A percentile compares a stretch with the other conserved stretches of the same genome.
These are phyloP conservation scores for Tragelaphus scriptus DNA, from an alignment of 2,113 vertebrate species.

Conservation along the genomic window DNA sequence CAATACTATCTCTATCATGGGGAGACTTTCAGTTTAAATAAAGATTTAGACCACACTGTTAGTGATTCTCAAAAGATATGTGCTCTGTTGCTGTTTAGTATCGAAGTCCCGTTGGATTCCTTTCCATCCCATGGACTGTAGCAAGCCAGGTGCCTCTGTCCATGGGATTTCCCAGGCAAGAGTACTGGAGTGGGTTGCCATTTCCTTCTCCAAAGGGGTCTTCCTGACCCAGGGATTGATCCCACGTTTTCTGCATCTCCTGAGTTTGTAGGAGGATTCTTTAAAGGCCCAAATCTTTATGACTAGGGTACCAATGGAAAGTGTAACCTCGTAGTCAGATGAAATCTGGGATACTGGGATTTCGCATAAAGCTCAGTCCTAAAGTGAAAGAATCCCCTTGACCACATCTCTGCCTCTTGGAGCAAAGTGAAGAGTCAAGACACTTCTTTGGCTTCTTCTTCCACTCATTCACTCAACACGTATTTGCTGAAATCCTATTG, in stretches of 20 bases:
- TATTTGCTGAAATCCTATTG: neutral
- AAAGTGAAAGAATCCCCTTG: neutral
- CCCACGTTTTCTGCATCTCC: neutral
- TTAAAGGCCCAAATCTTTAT: neutral
- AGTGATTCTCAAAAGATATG: neutral
- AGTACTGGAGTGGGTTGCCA: neutral
- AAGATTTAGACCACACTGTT: neutral
- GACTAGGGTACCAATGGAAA: neutral
- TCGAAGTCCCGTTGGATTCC: neutral
- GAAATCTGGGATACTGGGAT: neutral
- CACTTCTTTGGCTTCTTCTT: neutral
- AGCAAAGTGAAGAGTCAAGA: neutral
- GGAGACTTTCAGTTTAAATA: neutral
- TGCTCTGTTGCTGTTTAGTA: neutral
- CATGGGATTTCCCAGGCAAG: neutral
- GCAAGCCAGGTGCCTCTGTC: rapidly evolving
- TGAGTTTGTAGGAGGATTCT: neutral
- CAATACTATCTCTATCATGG: neutral
- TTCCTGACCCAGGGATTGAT: neutral
- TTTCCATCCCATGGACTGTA: neutral
- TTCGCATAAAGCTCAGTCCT: neutral
- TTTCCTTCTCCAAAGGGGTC: neutral
- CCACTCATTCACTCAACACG: neutral
- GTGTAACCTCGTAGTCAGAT: neutral
- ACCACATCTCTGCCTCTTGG: neutral